These are phyloP conservation scores for Cheilosia vulpina DNA, from an alignment of 2,888 invertebrate species.

Conservation along the genomic window DNA sequence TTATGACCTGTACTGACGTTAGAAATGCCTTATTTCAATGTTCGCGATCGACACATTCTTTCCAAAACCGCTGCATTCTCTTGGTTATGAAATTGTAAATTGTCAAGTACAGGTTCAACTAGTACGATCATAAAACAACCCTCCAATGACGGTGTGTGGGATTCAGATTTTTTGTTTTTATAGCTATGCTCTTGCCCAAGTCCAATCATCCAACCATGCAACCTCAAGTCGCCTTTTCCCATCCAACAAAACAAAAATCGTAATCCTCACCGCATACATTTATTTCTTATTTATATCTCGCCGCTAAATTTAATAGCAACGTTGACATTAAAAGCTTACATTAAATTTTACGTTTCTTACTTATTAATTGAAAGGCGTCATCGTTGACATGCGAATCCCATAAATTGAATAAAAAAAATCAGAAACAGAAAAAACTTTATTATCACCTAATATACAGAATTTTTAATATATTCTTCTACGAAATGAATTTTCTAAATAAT, in stretches of 20 bases:
- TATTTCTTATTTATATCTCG: conserved; percentile 21
- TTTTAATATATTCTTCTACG: conserved; percentile 10
- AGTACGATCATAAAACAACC: no score
- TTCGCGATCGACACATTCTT: no score
- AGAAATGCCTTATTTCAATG: no score
- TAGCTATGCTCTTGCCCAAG: no score
- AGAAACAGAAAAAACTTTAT: conserved; percentile 14
- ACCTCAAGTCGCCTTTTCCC: no score
- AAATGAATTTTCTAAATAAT: conserved; percentile 32
- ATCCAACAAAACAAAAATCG: not conserved
- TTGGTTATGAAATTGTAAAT: no score
- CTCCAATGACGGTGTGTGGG: no score
- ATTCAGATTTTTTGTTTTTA: no score
- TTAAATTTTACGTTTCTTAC: conserved; percentile 26
- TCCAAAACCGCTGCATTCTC: no score
- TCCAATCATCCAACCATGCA: no score
- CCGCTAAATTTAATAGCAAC: conserved; percentile 32
- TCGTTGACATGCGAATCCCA: conserved; percentile 31
- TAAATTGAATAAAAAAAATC: conserved; percentile 25
- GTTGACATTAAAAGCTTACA: conserved; percentile 35
- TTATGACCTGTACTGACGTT: no score
- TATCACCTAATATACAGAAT: not conserved
- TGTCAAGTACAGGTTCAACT: no score
- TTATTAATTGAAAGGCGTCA: conserved; percentile 50
- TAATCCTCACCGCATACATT: not conserved